Conservation (phyloP, 2,797 vertebrate species). For the Sebastes minor region DNA sequence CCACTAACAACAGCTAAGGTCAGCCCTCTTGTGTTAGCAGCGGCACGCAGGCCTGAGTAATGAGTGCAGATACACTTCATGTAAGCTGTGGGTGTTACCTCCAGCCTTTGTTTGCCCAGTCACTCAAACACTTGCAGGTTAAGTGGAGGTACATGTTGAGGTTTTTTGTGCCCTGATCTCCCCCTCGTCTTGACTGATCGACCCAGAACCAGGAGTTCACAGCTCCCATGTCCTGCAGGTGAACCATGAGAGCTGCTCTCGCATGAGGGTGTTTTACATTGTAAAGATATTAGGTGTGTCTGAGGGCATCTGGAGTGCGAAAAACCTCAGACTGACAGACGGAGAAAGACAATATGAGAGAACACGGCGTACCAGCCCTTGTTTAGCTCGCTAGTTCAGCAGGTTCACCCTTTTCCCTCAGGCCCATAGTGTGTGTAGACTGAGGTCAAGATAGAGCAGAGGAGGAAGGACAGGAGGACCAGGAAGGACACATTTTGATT, state of each 20-base stretch:
- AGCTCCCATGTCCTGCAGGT: conserved; percentile 53
- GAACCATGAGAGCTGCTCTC: conserved; percentile 51
- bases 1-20: conserved; percentile 26
- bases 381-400: conserved; percentile 40
- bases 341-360: conserved; percentile 32
- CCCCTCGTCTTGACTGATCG: conserved; percentile 8
- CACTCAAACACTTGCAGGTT: conserved; percentile 45
- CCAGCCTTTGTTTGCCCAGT: conserved; percentile 52
- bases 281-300: conserved; percentile 58
- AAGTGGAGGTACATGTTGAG: conserved; percentile 41
- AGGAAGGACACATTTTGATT: background rate
- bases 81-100: conserved; percentile 47
- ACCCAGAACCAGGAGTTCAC: conserved; percentile 29
- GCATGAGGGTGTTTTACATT: conserved; percentile 38
- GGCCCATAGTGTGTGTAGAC: conserved; percentile 19
- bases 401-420: conserved; percentile 52
- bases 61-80: conserved; percentile 59
- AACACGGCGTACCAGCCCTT: conserved; percentile 44
- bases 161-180: conserved; percentile 27
- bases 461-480: background rate
- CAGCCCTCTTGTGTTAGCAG: conserved; percentile 27
- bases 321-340: conserved; percentile 55
- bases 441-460: conserved; percentile 35
- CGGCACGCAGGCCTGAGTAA: conserved; percentile 51
- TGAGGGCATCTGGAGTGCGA: conserved; percentile 60